These are phyloP conservation scores for Sinocyclocheilus rhinocerous DNA, from an alignment of 2,113 vertebrate genomes.

Conservation along the genomic window DNA sequence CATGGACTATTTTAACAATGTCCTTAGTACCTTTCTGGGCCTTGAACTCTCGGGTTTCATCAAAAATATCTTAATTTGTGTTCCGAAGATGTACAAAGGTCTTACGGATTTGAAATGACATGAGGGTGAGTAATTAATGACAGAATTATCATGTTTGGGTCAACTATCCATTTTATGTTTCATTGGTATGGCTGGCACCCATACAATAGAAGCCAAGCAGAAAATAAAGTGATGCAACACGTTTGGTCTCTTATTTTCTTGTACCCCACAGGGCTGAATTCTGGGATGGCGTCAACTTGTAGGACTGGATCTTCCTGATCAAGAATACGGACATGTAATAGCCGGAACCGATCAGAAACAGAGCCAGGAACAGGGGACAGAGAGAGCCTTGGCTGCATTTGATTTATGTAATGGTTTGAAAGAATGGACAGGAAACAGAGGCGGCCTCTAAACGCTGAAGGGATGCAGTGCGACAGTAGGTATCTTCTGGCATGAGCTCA, in stretches of 20 bases:
- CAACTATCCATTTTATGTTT: too few relatives aligned
- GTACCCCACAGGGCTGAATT: not conserved
- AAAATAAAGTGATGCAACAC: not conserved
- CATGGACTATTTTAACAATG: too few relatives aligned
- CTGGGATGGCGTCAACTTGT: not conserved
- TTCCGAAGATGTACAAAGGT: too few relatives aligned
- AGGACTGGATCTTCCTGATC: conserved; percentile 14
- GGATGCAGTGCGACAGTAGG: not conserved
- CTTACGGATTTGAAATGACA: too few relatives aligned
- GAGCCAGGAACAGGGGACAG: not conserved
- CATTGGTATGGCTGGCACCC: too few relatives aligned
- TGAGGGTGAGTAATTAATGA: too few relatives aligned
- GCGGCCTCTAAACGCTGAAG: not conserved
- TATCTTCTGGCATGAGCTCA: conserved; percentile 22
- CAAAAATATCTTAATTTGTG: too few relatives aligned
- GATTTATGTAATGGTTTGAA: conserved; percentile 23
- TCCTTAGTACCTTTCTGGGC: too few relatives aligned
- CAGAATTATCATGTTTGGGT: too few relatives aligned
- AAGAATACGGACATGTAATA: conserved; percentile 3
- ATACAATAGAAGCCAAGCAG: not conserved
- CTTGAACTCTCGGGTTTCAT: too few relatives aligned
- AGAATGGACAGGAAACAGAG: conserved; percentile 8
- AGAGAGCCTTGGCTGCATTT: not conserved
- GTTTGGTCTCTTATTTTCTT: not conserved
- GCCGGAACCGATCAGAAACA: not conserved